phyloP scores from a whole-genome alignment of 2,113 vertebrate genomes.

The Podarcis cretensis region DNA sequence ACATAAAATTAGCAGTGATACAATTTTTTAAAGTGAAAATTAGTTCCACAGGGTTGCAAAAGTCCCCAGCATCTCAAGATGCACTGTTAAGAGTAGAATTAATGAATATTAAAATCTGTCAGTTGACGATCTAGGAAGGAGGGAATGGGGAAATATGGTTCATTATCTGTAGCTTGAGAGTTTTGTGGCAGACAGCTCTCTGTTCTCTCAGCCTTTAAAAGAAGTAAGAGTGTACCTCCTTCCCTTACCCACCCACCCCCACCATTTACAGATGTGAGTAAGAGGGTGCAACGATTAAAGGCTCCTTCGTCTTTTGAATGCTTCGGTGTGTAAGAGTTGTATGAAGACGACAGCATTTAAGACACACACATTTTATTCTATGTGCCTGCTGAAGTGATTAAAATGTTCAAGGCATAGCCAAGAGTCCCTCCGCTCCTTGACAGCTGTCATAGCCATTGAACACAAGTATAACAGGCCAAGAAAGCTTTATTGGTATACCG shows the following conservation, averaged over 20 bases:
- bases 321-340: conserved; percentile 58
- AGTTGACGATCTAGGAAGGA: conserved; percentile 68
- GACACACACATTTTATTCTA: conserved; percentile 54
- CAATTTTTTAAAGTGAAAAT: conserved; percentile 72
- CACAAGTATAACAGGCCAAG: conserved; percentile 64
- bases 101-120: conserved; percentile 80
- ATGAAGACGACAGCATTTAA: conserved; percentile 26
- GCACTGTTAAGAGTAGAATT: conserved; percentile 66
- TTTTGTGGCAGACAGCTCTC: conserved; percentile 39
- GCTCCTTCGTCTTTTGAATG: conserved; percentile 52
- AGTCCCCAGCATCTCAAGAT: conserved; percentile 65
- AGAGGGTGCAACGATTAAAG: conserved; percentile 31
- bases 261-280: conserved; percentile 48
- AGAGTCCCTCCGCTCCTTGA: conserved; percentile 74
- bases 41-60: conserved; percentile 77
- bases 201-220: conserved; percentile 63
- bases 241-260: neutral
- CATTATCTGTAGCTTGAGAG: conserved; percentile 59
- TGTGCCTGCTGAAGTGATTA: conserved; percentile 74
- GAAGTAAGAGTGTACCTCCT: conserved; percentile 47
- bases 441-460: conserved; percentile 81
- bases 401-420: conserved; percentile 73
- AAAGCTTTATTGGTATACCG: conserved; percentile 74
- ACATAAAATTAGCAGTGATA: conserved; percentile 61
- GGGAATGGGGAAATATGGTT: conserved; percentile 56